A percentile compares a stretch with the other conserved stretches of the same genome.
Conservation (phyloP, 2,888 invertebrate species). For the Rambutsinella grinnellia region DNA sequence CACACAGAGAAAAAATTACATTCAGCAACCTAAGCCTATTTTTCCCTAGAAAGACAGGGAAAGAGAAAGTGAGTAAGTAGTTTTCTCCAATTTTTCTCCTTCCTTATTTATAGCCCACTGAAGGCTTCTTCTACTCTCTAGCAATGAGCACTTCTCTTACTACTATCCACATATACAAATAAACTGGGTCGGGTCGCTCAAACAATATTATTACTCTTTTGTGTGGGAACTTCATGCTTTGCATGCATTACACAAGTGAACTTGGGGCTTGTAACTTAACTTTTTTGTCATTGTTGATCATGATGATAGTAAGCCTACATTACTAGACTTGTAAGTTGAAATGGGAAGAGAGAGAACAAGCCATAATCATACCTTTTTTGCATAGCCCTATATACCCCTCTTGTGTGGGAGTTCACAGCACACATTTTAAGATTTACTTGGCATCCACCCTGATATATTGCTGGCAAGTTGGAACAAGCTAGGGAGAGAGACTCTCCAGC, state of each 20-base stretch:
- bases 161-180: slow-evolving; percentile 14
- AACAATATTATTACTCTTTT: neutral
- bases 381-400: slow-evolving; percentile 1
- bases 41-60: slow-evolving; percentile 4
- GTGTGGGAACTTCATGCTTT: neutral
- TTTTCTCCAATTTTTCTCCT: slow-evolving; percentile 47
- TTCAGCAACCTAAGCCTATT: neutral
- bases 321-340: no score
- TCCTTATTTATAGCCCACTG: slow-evolving; percentile 49
- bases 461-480: slow-evolving; percentile 12
- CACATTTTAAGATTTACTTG: slow-evolving; percentile 24
- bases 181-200: slow-evolving; percentile 27
- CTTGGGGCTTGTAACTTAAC: slow-evolving; percentile 29
- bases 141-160: neutral
- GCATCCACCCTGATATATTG: slow-evolving; percentile 21
- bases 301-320: slow-evolving; percentile 5
- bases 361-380: slow-evolving; percentile 18
- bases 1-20: neutral
- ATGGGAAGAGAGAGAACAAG: neutral
- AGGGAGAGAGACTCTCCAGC: neutral
- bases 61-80: slow-evolving; percentile 41
- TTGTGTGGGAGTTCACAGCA: slow-evolving; percentile 5
- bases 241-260: slow-evolving; percentile 11
- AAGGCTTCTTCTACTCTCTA: slow-evolving; percentile 17
- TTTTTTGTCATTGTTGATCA: slow-evolving; percentile 2